Percentiles rank a stretch among this genome's conserved stretches.
Evolutionary conservation across 2,888 invertebrate species (phyloP).

Genomic region (Dromius quadrimaculatus): DNA sequence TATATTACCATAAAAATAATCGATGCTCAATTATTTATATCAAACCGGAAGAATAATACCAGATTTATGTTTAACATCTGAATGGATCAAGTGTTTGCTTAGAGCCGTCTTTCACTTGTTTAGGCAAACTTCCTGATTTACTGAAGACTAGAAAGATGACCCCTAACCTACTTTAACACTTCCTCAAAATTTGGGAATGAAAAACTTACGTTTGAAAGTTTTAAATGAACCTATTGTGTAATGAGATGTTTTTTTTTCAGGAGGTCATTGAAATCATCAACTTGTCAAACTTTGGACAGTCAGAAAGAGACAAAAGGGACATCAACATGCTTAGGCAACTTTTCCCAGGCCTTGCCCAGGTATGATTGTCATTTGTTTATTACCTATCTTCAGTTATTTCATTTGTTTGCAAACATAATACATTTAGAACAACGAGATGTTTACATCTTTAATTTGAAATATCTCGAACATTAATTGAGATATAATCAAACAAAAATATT

Average conservation of each 20-base stretch:
- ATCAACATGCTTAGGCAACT: conserved; percentile 49
- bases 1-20: conserved; percentile 13
- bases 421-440: too few relatives aligned
- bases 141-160: not conserved
- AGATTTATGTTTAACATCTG: conserved; percentile 1
- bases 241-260: conserved; percentile 17
- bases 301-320: conserved; percentile 47
- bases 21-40: not conserved
- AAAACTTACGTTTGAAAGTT: not conserved
- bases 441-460: too few relatives aligned
- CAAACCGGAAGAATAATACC: not conserved
- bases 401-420: too few relatives aligned
- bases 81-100: not conserved
- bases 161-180: not conserved
- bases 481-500: too few relatives aligned
- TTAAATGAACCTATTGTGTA: not conserved
- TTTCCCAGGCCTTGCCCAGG: conserved; percentile 47
- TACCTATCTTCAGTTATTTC: too few relatives aligned
- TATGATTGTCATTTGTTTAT: too few relatives aligned
- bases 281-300: conserved; percentile 44
- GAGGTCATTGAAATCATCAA: conserved; percentile 51
- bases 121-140: conserved; percentile 8
- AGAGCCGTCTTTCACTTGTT: conserved; percentile 11
- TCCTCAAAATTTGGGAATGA: not conserved
- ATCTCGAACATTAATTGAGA: too few relatives aligned